Base-by-base conservation (phyloP, 2,113 vertebrate genomes). In the Microtus richardsoni region DNA sequence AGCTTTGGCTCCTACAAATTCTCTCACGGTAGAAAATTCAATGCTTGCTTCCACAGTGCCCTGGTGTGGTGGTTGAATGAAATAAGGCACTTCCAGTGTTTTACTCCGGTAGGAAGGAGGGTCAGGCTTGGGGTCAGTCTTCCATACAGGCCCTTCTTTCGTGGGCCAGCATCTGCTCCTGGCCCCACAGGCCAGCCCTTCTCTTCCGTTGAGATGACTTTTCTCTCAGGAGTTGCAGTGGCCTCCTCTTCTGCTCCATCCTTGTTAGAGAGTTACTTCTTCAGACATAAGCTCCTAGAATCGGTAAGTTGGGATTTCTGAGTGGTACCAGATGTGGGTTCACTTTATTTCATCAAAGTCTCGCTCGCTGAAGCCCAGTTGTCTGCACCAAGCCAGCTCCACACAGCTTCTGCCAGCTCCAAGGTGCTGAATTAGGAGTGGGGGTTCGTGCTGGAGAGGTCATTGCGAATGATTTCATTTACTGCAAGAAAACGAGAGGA, bases 401-500 rank as follows among this genome's bases (percentile, higher is more conserved):
- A 3, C 1, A 70, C 39, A 19, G 93, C 60, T 71, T 94, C 95
- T 71, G 44, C 33, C 70, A 92, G 97, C 86, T 60, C 94, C 88
- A 13, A 0, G 17, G 74, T 0, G 30, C 95, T 91, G 88, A 97
- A 82, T 98, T 99, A 98, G 0, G 98, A 97, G 96, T 99, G 99
- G 97, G 99, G 98, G 68, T 97, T 99, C 97, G 99, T 99, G 98
- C 99, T 98, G 98, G 99, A 99, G 95, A 99, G 99, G 98, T 99
- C 99, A 26, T 99, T 99, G 94, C 99, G 98, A 98, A 99, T 99
- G 91, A 99, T 99, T 98, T 99, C 99, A 94, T 99, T 99, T 98
- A 99, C 99, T 99, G 99, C 75, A 98, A 99, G 97, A 99, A 97
- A 98, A 96, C 91, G 95, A 44, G 70, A 77, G 49, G 66, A 92